These are phyloP conservation scores for Noctua pronuba DNA, from an alignment of 2,888 invertebrate species.

Conservation along the genomic window DNA sequence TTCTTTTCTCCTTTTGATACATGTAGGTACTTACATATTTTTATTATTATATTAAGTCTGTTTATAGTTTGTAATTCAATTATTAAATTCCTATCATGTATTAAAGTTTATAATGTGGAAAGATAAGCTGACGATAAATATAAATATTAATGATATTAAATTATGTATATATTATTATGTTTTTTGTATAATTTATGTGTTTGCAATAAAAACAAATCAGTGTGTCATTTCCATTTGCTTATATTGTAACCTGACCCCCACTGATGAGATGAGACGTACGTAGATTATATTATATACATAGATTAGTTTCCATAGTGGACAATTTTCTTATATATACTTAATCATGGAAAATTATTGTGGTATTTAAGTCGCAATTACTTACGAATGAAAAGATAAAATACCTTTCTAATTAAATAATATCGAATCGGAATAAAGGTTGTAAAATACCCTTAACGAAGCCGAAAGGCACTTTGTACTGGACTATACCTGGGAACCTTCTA, in stretches of 20 bases:
- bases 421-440: neutral
- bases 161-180: neutral
- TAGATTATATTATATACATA: neutral
- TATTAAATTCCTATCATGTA: constrained; percentile 7
- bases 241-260: constrained; percentile 21
- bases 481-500: no score
- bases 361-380: neutral
- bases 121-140: constrained; percentile 20
- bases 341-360: neutral
- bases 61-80: neutral
- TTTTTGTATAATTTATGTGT: constrained; percentile 22
- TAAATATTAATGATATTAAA: constrained; percentile 10
- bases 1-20: neutral
- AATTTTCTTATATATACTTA: neutral
- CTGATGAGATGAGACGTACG: constrained; percentile 15
- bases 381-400: neutral
- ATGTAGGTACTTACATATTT: neutral
- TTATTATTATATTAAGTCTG: neutral
- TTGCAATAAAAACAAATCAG: constrained; percentile 34
- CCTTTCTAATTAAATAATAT: neutral
- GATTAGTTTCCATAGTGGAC: neutral
- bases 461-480: no score
- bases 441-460: no score
- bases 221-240: constrained; percentile 21
- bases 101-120: neutral